Conservation (phyloP, 2,888 invertebrate species). For the Lissocephala sabroskyi region DNA sequence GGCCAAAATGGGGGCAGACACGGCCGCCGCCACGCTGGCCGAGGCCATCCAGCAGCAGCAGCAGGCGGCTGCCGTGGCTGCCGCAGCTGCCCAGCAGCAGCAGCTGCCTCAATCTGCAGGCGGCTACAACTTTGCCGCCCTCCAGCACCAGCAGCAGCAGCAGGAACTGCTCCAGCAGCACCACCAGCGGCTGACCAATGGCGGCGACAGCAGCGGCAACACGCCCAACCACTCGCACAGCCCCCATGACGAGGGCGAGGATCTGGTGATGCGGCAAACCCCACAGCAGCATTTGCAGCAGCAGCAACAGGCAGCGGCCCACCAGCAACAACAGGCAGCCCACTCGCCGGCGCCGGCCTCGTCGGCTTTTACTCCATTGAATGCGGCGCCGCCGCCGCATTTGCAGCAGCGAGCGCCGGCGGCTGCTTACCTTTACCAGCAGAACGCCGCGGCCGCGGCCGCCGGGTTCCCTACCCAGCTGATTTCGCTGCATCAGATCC, state of each 20-base stretch:
- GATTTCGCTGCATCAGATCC: conserved; percentile 95
- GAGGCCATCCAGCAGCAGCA: conserved; percentile 75
- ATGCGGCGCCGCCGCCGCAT: conserved; percentile 84
- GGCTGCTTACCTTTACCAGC: conserved; percentile 87
- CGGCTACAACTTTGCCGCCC: conserved; percentile 70
- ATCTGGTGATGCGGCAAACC: conserved; percentile 70
- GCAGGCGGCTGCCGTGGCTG: conserved; percentile 45
- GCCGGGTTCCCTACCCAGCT: conserved; percentile 91
- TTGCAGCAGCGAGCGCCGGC: conserved; percentile 73
- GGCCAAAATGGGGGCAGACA: conserved; percentile 88
- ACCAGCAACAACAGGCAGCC: conserved; percentile 31
- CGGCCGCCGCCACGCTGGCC: conserved; percentile 77
- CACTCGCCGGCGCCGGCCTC: conserved; percentile 73
- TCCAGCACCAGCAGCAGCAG: conserved; percentile 77
- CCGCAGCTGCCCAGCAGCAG: conserved; percentile 74
- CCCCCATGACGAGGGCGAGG: conserved; percentile 70
- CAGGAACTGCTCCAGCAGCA: conserved; percentile 69
- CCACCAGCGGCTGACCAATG: conserved; percentile 76
- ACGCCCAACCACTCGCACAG: conserved; percentile 70
- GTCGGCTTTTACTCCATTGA: conserved; percentile 95
- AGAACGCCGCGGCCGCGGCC: conserved; percentile 74
- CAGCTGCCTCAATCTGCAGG: conserved; percentile 76
- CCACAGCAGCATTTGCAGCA: conserved; percentile 67
- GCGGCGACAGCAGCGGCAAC: conserved; percentile 56
- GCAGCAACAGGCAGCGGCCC: conserved; percentile 56